Evolutionary conservation across 2,888 invertebrate genomes (phyloP).

Genomic region (Venusia cambrica): DNA sequence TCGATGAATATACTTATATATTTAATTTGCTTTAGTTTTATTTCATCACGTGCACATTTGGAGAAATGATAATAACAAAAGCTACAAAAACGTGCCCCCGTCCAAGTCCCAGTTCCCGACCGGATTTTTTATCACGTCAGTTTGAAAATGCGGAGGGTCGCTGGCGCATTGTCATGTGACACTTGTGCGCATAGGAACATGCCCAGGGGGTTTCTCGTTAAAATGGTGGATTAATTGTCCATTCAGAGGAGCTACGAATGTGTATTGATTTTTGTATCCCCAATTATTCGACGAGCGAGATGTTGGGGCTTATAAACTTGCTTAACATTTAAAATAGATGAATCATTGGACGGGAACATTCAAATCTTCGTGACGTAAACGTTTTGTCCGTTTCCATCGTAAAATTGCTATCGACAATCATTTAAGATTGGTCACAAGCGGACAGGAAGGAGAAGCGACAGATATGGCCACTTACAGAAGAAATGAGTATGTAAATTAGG

Average conservation of each 20-base stretch:
- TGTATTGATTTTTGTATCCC: conserved; percentile 26
- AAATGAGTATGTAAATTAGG: conserved; percentile 24
- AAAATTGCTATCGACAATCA: conserved; percentile 14
- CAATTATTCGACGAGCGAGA: conserved; percentile 10
- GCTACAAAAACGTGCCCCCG: conserved; percentile 37
- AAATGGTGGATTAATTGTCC: conserved; percentile 63
- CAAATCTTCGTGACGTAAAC: conserved; percentile 14
- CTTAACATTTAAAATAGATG: conserved; percentile 7
- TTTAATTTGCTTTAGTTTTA: too few species aligned
- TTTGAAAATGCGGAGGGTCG: conserved; percentile 67
- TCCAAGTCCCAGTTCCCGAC: conserved; percentile 54
- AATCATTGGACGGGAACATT: conserved; percentile 8
- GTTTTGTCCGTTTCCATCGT: conserved; percentile 8
- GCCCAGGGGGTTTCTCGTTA: conserved; percentile 66
- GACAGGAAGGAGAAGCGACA: conserved; percentile 20
- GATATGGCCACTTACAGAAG: conserved; percentile 15
- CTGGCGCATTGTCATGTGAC: conserved; percentile 75
- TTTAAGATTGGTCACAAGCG: conserved; percentile 11
- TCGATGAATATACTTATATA: too few species aligned
- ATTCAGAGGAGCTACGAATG: conserved; percentile 44
- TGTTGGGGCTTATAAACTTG: conserved; percentile 4
- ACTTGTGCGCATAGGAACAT: conserved; percentile 69
- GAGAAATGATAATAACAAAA: conserved; percentile 15
- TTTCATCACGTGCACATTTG: conserved; percentile 5
- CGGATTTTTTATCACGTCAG: conserved; percentile 70